Base-by-base conservation (phyloP, 2,888 invertebrate genomes). In the Griposia aprilina region DNA sequence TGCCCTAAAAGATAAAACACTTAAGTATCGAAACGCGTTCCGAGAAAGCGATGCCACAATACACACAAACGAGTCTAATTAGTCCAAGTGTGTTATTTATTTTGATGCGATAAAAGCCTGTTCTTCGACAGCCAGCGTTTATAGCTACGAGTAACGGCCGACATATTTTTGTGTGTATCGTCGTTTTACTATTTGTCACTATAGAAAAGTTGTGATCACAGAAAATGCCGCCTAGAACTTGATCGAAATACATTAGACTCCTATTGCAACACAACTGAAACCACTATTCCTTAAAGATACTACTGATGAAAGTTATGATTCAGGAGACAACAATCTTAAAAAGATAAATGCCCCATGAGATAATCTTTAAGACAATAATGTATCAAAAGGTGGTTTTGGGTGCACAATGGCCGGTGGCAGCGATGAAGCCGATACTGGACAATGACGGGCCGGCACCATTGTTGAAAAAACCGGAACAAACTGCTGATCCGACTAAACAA, bases 71-170 rank as follows among this genome's bases (percentile, higher is more conserved):
- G 75, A 86, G 87, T 90, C 91, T 92, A 94, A 94, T 94, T 94
- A 92, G 91, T 90, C 86, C 90, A 89, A 92, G 92, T 92, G 91
- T 88, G 91, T 94, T 94, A 93, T 94, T 94, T 94, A 94, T 93
- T 91, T 86, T 81, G 88, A 89, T 84, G 67, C 68, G 87, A 89
- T 89, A 89, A 87, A 88, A 87, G 90, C 79, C 78, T 82, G 80
- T 86, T 87, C 75, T 83, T 81, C 84, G 76, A 79, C 79, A 70
- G 76, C 74, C 52, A 80, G 68, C 78, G 76, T 78, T 85, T 87
- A 88, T 88, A 84, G 79, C 72, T 82, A 70, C 60, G 80, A 77
- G 74, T 80, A 73, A 80, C 82, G 76, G 75, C 70, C 69, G 68
- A 82, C 66, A 81, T 60, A 11, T 79, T 77, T 73, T 78, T 75